phyloP scores from a whole-genome alignment of 2,888 invertebrate species.

The Drosophila longiperda region DNA sequence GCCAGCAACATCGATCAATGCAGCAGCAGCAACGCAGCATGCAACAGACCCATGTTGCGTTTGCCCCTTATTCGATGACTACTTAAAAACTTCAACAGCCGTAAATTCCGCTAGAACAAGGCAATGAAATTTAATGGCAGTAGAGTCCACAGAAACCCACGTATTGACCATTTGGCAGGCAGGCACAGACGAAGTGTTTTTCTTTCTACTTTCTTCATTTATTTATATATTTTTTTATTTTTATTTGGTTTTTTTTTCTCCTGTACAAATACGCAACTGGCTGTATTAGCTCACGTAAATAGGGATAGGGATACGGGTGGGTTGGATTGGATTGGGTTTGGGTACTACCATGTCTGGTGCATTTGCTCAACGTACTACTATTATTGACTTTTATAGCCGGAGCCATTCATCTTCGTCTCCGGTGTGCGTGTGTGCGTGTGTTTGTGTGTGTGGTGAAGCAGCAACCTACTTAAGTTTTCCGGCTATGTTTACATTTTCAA shows the following conservation, averaged over 20 bases:
- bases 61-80: slow-evolving; percentile 30
- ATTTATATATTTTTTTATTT: neutral
- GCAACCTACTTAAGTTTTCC: slow-evolving; percentile 25
- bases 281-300: slow-evolving; percentile 77
- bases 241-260: neutral
- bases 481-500: slow-evolving; percentile 77
- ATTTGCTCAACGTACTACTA: slow-evolving; percentile 45
- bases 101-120: slow-evolving; percentile 72
- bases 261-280: slow-evolving; percentile 72
- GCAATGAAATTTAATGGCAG: slow-evolving; percentile 75
- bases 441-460: neutral
- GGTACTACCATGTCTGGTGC: slow-evolving; percentile 21
- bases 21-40: neutral
- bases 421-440: neutral
- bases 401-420: slow-evolving; percentile 41
- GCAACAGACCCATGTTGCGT: slow-evolving; percentile 4
- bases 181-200: slow-evolving; percentile 1
- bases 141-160: slow-evolving; percentile 32
- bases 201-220: neutral
- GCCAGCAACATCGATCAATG: slow-evolving; percentile 29
- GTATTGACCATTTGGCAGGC: slow-evolving; percentile 53
- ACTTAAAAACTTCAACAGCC: slow-evolving; percentile 75
- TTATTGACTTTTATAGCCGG: slow-evolving; percentile 76
- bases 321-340: too few species aligned
- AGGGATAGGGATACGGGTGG: neutral